Base-by-base conservation (phyloP, 2,797 vertebrate genomes). In the Margarornis squamiger region DNA sequence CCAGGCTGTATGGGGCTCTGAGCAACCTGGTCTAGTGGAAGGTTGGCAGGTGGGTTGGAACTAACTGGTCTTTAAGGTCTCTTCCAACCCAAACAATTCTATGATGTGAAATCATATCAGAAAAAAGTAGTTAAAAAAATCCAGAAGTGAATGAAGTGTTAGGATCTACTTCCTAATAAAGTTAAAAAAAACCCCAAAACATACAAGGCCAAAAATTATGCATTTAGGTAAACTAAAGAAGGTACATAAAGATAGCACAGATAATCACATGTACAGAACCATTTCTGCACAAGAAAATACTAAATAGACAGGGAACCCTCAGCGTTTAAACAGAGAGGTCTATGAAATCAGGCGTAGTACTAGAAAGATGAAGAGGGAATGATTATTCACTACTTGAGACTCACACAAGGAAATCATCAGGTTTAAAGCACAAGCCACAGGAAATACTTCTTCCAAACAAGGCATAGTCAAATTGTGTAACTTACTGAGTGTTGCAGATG, bases 381-480 rank as follows among this genome's bases (percentile, higher is more conserved):
- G 26, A 66, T 86, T 90, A 85, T 92, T 90, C 83, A 48, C 65
- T 83, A 34, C 70, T 94, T 61, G 72, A 92, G 65, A 77, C 81
- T 87, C 93, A 91, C 95, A 95, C 91, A 90, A 95, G 96, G 95
- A 97, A 96, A 88, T 76, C 59, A 97, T 96, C 94, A 95, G 74
- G 70, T 93, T 95, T 90, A 79, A 93, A 88, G 58, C 46, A 41
- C 43, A 75, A 92, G 90, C 96, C 92, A 90, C 96, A 96, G 86
- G 92, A 96, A 96, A 95, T 92, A 93, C 88, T 91, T 95, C 78
- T 77, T 58, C 92, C 79, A 95, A 95, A 96, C 70, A 92, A 95
- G 91, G 88, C 95, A 82, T 46, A 80, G 73, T 86, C 77, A 95
- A 96, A 92, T 94, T 95, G 82, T 94, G 79, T 93, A 95, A 95